Evolutionary conservation across 2,113 vertebrate species (phyloP).

Genomic region (Ailurus styani): DNA sequence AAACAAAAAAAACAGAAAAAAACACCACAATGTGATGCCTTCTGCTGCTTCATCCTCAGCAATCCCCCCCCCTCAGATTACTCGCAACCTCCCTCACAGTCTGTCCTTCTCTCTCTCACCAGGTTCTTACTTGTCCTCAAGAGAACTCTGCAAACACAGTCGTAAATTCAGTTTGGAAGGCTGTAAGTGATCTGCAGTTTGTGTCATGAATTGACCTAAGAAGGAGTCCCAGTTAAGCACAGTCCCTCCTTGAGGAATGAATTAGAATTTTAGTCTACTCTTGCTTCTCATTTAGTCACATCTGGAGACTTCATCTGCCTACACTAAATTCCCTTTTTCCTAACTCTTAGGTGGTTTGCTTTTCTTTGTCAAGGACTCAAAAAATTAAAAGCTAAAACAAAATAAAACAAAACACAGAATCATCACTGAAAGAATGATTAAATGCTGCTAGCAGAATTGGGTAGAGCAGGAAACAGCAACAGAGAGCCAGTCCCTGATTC

Average conservation of each 20-base stretch:
- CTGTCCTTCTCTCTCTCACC: neutral
- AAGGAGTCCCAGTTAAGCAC: neutral
- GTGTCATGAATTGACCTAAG: neutral
- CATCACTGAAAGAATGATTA: neutral
- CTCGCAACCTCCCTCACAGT: too few relatives aligned
- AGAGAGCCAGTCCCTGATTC: neutral
- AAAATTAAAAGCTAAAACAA: neutral
- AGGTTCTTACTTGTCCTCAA: neutral
- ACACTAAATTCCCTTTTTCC: neutral
- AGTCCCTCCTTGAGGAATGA: neutral
- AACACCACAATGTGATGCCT: neutral
- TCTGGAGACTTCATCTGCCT: neutral
- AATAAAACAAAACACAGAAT: neutral
- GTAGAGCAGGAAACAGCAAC: neutral
- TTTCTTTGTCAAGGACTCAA: neutral
- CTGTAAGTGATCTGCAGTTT: neutral
- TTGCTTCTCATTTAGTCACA: neutral
- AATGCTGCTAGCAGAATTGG: neutral
- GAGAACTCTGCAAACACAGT: neutral
- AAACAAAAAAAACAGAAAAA: too few relatives aligned
- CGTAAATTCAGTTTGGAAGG: neutral
- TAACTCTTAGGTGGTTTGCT: neutral
- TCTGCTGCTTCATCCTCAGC: neutral
- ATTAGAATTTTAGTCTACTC: neutral
- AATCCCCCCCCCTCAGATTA: neutral